Evolutionary conservation across 2,113 vertebrate genomes (phyloP).

Genomic region (Archocentrus centrarchus): DNA sequence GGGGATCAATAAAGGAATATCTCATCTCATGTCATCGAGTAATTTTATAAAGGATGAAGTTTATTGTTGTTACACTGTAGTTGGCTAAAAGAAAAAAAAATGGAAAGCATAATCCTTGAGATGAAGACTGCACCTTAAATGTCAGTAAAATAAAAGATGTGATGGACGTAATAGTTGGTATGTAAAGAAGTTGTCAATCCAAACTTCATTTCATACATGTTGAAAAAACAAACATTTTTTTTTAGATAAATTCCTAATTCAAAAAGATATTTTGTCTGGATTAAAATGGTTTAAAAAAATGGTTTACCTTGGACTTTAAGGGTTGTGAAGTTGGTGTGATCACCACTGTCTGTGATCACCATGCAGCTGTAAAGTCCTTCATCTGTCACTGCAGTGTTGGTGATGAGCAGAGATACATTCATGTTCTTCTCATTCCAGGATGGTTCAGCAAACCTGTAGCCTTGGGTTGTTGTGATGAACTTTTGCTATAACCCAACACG

Average conservation of each 20-base stretch:
- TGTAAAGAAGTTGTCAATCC: too few species aligned
- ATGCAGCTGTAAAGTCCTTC: neutral
- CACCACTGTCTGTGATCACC: neutral
- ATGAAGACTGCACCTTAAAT: too few species aligned
- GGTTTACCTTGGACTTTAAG: slow-evolving; percentile 71
- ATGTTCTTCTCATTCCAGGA: neutral
- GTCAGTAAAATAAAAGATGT: too few species aligned
- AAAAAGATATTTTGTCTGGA: neutral
- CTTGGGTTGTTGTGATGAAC: fast-evolving
- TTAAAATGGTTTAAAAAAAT: neutral
- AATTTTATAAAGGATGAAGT: too few species aligned
- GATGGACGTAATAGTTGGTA: too few species aligned
- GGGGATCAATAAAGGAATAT: too few species aligned
- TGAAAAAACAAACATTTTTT: too few species aligned
- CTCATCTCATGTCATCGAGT: too few species aligned
- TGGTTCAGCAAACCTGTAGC: slow-evolving; percentile 32
- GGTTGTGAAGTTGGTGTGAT: fast-evolving
- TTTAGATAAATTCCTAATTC: neutral
- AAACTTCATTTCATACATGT: too few species aligned
- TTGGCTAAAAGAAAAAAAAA: too few species aligned
- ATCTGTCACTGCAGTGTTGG: slow-evolving; percentile 35
- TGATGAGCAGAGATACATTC: slow-evolving; percentile 71
- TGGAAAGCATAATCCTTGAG: too few species aligned
- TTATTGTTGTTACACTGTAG: too few species aligned
- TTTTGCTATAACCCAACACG: fast-evolving